Percentiles rank a stretch among this genome's conserved stretches.
These are phyloP conservation scores for Galeopterus variegatus DNA, from an alignment of 2,113 vertebrate species.

Conservation along the genomic window DNA sequence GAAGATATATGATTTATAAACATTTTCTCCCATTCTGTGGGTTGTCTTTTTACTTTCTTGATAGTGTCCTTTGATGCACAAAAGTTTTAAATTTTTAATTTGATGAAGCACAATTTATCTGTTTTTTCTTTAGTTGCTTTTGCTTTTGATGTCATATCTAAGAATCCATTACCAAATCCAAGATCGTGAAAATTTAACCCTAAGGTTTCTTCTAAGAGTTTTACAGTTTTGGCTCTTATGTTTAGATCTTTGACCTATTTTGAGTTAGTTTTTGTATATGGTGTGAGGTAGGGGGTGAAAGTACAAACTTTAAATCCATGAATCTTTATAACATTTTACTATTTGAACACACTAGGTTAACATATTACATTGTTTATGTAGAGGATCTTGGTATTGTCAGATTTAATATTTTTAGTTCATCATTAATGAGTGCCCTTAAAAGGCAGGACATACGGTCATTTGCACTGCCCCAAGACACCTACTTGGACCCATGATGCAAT, in stretches of 20 bases:
- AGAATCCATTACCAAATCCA: not conserved
- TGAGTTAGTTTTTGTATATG: not conserved
- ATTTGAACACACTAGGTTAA: not conserved
- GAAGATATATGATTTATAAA: not conserved
- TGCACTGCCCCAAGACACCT: no score
- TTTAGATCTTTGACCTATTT: not conserved
- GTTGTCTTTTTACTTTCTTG: not conserved
- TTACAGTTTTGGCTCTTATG: not conserved
- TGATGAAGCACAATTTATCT: not conserved
- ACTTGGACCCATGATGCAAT: not conserved
- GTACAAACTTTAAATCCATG: not conserved
- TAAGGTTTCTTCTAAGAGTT: not conserved
- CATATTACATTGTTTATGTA: not conserved
- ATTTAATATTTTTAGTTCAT: constrained; percentile 38
- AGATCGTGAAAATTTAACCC: not conserved
- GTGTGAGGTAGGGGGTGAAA: not conserved
- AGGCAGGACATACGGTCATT: not conserved
- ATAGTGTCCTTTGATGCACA: not conserved
- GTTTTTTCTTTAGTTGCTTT: not conserved
- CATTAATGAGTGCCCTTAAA: not conserved
- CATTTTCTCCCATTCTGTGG: not conserved
- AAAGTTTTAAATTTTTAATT: not conserved
- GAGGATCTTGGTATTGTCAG: not conserved
- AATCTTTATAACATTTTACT: not conserved
- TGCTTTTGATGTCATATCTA: not conserved